phyloP scores from a whole-genome alignment of 2,797 vertebrate species.

The Sebastes cheni region DNA sequence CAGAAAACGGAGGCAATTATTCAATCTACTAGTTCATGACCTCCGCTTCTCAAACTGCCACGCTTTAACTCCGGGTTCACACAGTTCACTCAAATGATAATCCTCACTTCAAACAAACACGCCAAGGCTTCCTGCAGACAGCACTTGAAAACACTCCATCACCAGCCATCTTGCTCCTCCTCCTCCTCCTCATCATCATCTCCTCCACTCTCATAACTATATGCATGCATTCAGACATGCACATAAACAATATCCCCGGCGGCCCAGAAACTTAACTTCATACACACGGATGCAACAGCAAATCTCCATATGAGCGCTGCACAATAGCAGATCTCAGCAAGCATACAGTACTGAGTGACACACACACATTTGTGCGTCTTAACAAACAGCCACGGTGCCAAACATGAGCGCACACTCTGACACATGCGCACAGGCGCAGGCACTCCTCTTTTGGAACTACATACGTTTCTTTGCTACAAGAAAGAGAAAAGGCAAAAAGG shows the following conservation, averaged over 20 bases:
- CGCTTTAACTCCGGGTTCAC: slow-evolving; percentile 47
- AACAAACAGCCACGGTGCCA: slow-evolving; percentile 8
- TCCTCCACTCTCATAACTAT: background rate
- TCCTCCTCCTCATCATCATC: slow-evolving; percentile 22
- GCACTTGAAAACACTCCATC: slow-evolving; percentile 35
- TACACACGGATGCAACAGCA: slow-evolving; percentile 8
- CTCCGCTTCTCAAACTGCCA: slow-evolving; percentile 29
- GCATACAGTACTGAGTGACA: background rate
- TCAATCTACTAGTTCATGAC: slow-evolving; percentile 61
- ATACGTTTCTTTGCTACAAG: slow-evolving; percentile 34
- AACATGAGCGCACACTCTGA: slow-evolving; percentile 10
- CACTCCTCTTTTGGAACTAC: slow-evolving; percentile 33
- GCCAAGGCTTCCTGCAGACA: slow-evolving; percentile 29
- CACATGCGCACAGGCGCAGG: slow-evolving; percentile 3
- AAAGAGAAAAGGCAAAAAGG: slow-evolving; percentile 17
- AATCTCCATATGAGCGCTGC: slow-evolving; percentile 14
- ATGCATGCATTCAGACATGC: slow-evolving; percentile 23
- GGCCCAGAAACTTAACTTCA: slow-evolving; percentile 8
- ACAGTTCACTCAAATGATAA: slow-evolving; percentile 61
- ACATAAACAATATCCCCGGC: background rate
- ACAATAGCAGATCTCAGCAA: background rate
- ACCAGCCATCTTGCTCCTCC: slow-evolving; percentile 9
- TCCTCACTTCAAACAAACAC: slow-evolving; percentile 61
- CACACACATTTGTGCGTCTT: slow-evolving; percentile 8
- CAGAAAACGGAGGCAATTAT: slow-evolving; percentile 50